A percentile compares a stretch with the other conserved stretches of the same genome.
phyloP scores from a whole-genome alignment of 2,113 vertebrate species.

The Hyperoodon ampullatus region DNA sequence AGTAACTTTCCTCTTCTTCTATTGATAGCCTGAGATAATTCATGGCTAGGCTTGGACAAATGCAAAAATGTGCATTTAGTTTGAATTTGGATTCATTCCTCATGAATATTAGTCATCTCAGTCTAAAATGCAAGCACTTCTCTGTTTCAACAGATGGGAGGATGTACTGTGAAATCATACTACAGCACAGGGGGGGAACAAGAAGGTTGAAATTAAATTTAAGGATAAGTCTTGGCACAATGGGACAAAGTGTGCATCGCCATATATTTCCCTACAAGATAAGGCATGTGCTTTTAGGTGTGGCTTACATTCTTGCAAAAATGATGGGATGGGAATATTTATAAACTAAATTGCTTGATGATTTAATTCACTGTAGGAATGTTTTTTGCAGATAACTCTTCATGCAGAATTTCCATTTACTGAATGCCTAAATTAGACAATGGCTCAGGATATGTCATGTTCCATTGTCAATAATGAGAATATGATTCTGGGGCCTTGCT shows the following conservation, averaged over 20 bases:
- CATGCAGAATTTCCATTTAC: not conserved
- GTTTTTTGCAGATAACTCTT: not conserved
- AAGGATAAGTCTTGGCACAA: slow-evolving; percentile 33
- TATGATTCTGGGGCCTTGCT: not conserved
- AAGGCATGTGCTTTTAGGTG: slow-evolving; percentile 57
- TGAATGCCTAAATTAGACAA: not conserved
- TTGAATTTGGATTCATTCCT: slow-evolving; percentile 75
- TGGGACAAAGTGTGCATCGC: not conserved
- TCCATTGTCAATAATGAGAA: not conserved
- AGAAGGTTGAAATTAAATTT: slow-evolving; percentile 50
- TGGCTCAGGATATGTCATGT: not conserved
- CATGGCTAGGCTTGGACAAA: slow-evolving; percentile 81
- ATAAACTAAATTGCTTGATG: not conserved
- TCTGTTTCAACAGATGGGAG: slow-evolving; percentile 51
- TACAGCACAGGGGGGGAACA: not conserved
- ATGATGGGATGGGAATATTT: slow-evolving; percentile 46
- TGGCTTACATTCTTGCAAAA: slow-evolving; percentile 54
- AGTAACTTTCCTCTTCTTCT: slow-evolving; percentile 76
- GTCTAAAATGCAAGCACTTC: slow-evolving; percentile 47
- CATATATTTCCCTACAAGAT: slow-evolving; percentile 52
- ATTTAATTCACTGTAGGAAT: slow-evolving; percentile 31
- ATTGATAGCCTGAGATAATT: slow-evolving; percentile 83
- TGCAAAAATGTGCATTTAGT: slow-evolving; percentile 73
- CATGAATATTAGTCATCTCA: slow-evolving; percentile 78
- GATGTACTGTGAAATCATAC: slow-evolving; percentile 9